A percentile compares a stretch with the other conserved stretches of the same genome.
These are phyloP conservation scores for Phortica variegata DNA, from an alignment of 1,140 invertebrate species.

Conservation along the genomic window DNA sequence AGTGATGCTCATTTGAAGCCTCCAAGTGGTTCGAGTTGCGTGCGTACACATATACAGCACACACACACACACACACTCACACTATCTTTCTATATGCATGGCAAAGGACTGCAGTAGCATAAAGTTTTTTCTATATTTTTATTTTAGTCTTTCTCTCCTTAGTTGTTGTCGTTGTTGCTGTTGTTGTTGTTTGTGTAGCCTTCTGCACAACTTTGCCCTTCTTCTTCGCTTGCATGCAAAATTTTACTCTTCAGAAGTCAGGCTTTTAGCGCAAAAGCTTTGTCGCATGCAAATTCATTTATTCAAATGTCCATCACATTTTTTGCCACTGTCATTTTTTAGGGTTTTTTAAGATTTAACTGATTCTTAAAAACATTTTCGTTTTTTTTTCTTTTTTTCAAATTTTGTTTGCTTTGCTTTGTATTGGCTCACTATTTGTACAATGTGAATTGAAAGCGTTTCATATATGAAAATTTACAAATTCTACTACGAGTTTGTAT, in stretches of 20 bases:
- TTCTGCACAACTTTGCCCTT: slow-evolving; percentile 17
- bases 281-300: slow-evolving; percentile 41
- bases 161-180: slow-evolving; percentile 8
- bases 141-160: slow-evolving; percentile 13
- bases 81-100: neutral
- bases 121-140: slow-evolving; percentile 22
- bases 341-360: slow-evolving; percentile 14
- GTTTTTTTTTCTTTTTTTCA: no score
- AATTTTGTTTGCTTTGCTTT: no score
- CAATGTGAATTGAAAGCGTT: no score
- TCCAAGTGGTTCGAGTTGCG: neutral
- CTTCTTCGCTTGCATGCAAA: slow-evolving; percentile 5
- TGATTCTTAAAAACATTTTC: no score
- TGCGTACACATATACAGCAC: neutral
- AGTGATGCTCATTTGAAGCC: neutral
- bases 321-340: neutral
- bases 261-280: slow-evolving; percentile 27
- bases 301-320: slow-evolving; percentile 30
- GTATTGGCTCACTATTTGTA: neutral
- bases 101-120: neutral
- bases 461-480: slow-evolving; percentile 27
- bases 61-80: no score
- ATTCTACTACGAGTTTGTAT: no score
- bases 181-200: slow-evolving; percentile 16
- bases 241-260: slow-evolving; percentile 15